These are phyloP conservation scores for Carposina sasakii DNA, from an alignment of 1,140 invertebrate genomes.

Conservation along the genomic window DNA sequence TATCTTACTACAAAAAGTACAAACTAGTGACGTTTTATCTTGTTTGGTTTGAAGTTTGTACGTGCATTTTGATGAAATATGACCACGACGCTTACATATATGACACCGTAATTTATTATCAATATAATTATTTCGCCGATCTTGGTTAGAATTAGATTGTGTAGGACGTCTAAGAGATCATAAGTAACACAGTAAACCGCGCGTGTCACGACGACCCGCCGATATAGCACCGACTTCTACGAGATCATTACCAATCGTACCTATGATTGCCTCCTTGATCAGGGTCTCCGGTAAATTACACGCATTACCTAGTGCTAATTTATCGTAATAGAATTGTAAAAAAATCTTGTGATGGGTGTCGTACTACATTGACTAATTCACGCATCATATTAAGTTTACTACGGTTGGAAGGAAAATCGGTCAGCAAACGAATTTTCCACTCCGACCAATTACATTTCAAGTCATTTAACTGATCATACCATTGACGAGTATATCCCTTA, in stretches of 20 bases:
- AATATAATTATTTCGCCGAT: background rate
- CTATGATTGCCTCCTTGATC: slow-evolving; percentile 8
- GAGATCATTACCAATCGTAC: slow-evolving; percentile 2
- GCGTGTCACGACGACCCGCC: slow-evolving; percentile 2
- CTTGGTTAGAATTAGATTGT: background rate
- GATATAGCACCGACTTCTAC: slow-evolving; percentile 5
- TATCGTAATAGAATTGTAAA: slow-evolving; percentile 9
- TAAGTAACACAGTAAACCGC: background rate
- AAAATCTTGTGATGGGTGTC: background rate
- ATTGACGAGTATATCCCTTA: slow-evolving; percentile 4
- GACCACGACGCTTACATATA: slow-evolving; percentile 1
- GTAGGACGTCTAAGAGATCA: slow-evolving; percentile 4
- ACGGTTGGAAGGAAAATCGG: background rate
- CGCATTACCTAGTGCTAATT: slow-evolving; percentile 6
- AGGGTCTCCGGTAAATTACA: slow-evolving; percentile 3
- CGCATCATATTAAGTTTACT: slow-evolving; percentile 6
- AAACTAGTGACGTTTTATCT: background rate
- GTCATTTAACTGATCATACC: slow-evolving; percentile 7
- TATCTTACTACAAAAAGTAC: slow-evolving; percentile 4
- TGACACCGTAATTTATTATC: background rate
- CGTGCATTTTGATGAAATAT: background rate
- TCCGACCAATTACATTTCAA: background rate
- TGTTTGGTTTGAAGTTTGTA: background rate
- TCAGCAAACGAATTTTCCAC: background rate
- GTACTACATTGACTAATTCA: slow-evolving; percentile 2